Evolutionary conservation across 2,797 vertebrate genomes (phyloP).

Genomic region (Fistularia commersonii): DNA sequence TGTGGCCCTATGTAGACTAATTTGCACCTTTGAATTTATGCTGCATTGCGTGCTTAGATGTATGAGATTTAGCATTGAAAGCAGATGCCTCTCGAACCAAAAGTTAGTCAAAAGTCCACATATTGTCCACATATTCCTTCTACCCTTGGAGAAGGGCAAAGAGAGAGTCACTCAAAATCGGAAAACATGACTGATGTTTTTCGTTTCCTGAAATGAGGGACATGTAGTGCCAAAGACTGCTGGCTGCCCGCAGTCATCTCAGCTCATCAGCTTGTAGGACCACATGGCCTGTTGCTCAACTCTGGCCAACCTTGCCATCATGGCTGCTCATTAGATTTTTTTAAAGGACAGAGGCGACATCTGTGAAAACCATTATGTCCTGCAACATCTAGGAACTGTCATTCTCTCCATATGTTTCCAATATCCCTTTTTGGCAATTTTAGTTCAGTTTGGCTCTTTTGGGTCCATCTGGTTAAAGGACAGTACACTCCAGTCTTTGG

Average conservation of each 20-base stretch:
- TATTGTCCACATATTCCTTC: slow-evolving; percentile 28
- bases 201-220: slow-evolving; percentile 57
- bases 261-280: slow-evolving; percentile 63
- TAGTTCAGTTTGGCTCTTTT: slow-evolving; percentile 33
- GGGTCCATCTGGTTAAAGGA: slow-evolving; percentile 44
- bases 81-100: slow-evolving; percentile 24
- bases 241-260: slow-evolving; percentile 60
- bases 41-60: slow-evolving; percentile 14
- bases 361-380: slow-evolving; percentile 71
- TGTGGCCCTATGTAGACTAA: background rate
- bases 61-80: slow-evolving; percentile 27
- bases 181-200: slow-evolving; percentile 61
- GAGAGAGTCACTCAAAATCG: slow-evolving; percentile 46
- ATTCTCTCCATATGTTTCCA: slow-evolving; percentile 44
- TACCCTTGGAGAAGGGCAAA: slow-evolving; percentile 43
- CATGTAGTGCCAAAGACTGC: slow-evolving; percentile 55
- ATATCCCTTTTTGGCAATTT: slow-evolving; percentile 45
- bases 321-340: slow-evolving; percentile 64
- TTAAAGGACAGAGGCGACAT: slow-evolving; percentile 69
- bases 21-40: slow-evolving; percentile 14
- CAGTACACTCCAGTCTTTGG: slow-evolving; percentile 9
- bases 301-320: slow-evolving; percentile 64
- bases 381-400: slow-evolving; percentile 61
- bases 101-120: slow-evolving; percentile 33
- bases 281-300: slow-evolving; percentile 46